Base-by-base conservation (phyloP, 1,140 invertebrate species). In the Listronotus bonariensis region DNA sequence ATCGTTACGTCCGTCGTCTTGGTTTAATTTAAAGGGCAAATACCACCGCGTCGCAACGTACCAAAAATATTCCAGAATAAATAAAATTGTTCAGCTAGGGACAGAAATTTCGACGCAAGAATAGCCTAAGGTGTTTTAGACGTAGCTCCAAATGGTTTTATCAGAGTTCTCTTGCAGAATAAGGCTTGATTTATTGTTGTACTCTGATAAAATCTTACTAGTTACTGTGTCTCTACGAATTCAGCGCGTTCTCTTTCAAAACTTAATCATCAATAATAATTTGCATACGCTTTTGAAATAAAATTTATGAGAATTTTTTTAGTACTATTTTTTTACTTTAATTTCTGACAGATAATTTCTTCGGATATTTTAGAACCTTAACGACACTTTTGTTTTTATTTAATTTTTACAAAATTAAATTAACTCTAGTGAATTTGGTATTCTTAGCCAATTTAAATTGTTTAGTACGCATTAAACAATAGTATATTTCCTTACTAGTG, bases 141-240 rank as follows among this genome's bases (percentile, higher is more conserved):
- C 72, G 72, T 65, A 63, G 67, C 69, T 69, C 71, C 68, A 65
- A 72, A 72, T 61, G 70, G 71, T 71, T 75, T 75, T 75, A 75
- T 75, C 74, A 71, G 58, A 72, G 70, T 68, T 58, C 68, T 72
- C 68, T 72, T 71, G 68, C 69, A 72, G 72, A 72, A 68, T 73
- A 68, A 60, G 69, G 68, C 72, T 75, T 75, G 74, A 75, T 75
- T 75, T 75, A 75, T 75, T 74, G 67, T 32, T 36, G 68, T 57
- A 53, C 65, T 49, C 56, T 63, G 74, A 75, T 75, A 74, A 69
- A 67, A 75, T 75, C 74, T 71, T 61, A 68, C 68, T 73, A 71
- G 74, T 75, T 69, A 71, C 72, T 63, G 61, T 69, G 68, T 49
- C 48, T 51, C 11, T 15, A 11, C 32, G 36, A 31, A 61, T 61